Evolutionary conservation across 2,888 invertebrate species (phyloP).

Genomic region (Xylota segnis): DNA sequence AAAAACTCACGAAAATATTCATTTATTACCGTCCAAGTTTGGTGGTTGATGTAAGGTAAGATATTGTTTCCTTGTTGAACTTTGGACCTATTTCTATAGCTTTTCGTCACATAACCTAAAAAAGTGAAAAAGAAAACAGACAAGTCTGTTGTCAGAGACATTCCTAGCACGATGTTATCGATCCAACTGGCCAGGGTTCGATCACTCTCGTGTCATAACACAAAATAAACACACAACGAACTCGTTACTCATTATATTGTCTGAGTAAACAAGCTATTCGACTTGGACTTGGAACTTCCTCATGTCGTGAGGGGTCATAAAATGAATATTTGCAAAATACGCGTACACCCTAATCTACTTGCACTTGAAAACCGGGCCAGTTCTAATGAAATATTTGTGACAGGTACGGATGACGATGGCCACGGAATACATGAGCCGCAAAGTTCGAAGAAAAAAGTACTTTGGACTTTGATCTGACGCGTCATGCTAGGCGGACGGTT

Average conservation of each 20-base stretch:
- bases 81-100: conserved; percentile 17
- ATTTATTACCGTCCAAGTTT: neutral
- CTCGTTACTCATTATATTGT: neutral
- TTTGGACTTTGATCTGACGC: conserved; percentile 39
- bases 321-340: conserved; percentile 27
- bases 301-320: conserved; percentile 31
- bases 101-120: neutral
- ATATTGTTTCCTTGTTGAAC: neutral
- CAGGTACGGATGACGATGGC: neutral
- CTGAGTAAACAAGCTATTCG: conserved; percentile 7
- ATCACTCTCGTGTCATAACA: conserved; percentile 9
- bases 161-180: conserved; percentile 25
- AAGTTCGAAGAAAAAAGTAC: conserved; percentile 14
- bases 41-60: neutral
- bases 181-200: neutral
- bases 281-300: conserved; percentile 26
- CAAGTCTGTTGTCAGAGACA: conserved; percentile 2
- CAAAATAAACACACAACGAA: neutral
- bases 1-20: neutral
- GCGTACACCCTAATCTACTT: conserved; percentile 12
- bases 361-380: conserved; percentile 11
- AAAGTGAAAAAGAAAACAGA: neutral
- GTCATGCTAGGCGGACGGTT: conserved; percentile 10
- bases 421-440: neutral
- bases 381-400: conserved; percentile 6